phyloP scores from a whole-genome alignment of 2,113 vertebrate species.

The Heptranchias perlo region DNA sequence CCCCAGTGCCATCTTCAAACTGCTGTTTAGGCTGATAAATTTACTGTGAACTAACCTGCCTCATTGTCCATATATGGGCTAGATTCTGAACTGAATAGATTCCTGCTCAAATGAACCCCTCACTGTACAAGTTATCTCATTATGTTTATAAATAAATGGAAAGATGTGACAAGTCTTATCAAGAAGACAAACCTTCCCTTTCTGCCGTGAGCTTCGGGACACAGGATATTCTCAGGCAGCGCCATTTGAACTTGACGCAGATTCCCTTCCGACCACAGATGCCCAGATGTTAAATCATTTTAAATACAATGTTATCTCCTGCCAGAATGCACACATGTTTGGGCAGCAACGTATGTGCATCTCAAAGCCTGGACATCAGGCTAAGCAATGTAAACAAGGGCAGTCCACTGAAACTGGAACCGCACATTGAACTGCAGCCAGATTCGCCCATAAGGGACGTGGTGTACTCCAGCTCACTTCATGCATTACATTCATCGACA shows the following conservation, averaged over 20 bases:
- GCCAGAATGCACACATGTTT: not conserved
- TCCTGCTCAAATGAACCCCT: no score
- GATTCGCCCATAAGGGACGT: not conserved
- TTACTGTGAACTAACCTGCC: not conserved
- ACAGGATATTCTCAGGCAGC: not conserved
- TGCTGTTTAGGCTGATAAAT: not conserved
- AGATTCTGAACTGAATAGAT: not conserved
- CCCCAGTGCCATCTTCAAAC: not conserved
- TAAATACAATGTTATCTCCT: not conserved
- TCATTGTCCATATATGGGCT: not conserved
- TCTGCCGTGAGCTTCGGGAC: not conserved
- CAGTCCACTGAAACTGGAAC: not conserved
- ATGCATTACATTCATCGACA: not conserved
- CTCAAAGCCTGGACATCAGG: no score
- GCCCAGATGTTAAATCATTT: not conserved
- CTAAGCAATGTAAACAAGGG: not conserved
- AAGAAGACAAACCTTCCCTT: not conserved
- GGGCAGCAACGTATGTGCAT: not conserved
- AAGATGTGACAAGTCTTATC: not conserved
- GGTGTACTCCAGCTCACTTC: not conserved
- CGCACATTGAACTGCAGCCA: not conserved
- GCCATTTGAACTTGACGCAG: not conserved
- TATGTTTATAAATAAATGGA: not conserved
- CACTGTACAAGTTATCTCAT: not conserved
- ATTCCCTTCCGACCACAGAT: not conserved